A percentile compares a stretch with the other conserved stretches of the same genome.
phyloP scores from a whole-genome alignment of 2,888 invertebrate species.

The Bedellia somnulentella region DNA sequence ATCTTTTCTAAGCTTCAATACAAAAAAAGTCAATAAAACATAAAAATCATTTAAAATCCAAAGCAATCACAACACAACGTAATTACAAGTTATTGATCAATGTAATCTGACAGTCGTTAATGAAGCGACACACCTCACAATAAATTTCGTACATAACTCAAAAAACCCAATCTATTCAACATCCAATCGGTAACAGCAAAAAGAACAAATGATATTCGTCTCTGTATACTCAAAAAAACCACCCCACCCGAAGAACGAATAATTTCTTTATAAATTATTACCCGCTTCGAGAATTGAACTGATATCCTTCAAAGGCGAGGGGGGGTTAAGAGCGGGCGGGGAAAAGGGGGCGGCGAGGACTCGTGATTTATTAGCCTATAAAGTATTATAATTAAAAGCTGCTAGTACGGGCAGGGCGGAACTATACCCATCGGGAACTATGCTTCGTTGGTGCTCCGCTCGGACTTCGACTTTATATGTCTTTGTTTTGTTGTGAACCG shows the following conservation, averaged over 20 bases:
- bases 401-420: constrained; percentile 27
- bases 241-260: constrained; percentile 51
- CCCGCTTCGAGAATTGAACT: constrained; percentile 67
- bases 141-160: too few relatives aligned
- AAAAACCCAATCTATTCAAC: too few relatives aligned
- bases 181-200: too few relatives aligned
- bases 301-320: constrained; percentile 60
- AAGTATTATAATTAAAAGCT: constrained; percentile 80
- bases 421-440: constrained; percentile 46
- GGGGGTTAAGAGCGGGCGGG: constrained; percentile 17
- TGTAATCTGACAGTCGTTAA: too few relatives aligned
- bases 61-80: too few relatives aligned
- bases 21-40: too few relatives aligned
- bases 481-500: constrained; percentile 3
- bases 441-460: constrained; percentile 26
- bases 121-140: too few relatives aligned
- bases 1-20: too few relatives aligned
- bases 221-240: constrained; percentile 1
- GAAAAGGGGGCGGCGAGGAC: constrained; percentile 38
- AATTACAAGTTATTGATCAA: too few relatives aligned
- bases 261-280: constrained; percentile 72
- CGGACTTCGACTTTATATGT: constrained; percentile 12
- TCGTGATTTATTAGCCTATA: constrained; percentile 76
- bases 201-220: too few relatives aligned
- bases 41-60: too few relatives aligned